A percentile compares a stretch with the other conserved stretches of the same genome.
Evolutionary conservation across 2,113 vertebrate species (phyloP).

Genomic region (Phyllostomus discolor): DNA sequence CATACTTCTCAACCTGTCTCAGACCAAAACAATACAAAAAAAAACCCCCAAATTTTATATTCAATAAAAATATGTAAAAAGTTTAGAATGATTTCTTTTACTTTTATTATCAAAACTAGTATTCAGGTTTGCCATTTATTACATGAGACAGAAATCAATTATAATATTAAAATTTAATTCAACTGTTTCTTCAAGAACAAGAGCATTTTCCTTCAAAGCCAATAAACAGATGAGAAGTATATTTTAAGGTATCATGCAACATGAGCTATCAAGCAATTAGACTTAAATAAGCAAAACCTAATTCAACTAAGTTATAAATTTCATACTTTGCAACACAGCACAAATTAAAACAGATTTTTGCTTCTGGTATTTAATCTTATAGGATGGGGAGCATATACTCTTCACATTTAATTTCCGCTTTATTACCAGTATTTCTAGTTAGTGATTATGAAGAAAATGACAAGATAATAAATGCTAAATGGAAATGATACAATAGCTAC

Average conservation of each 20-base stretch:
- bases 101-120: background rate
- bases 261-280: slow-evolving; percentile 73
- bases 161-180: background rate
- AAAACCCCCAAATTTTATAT: background rate
- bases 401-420: slow-evolving; percentile 66
- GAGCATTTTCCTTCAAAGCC: slow-evolving; percentile 25
- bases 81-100: slow-evolving; percentile 10
- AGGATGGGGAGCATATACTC: background rate
- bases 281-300: slow-evolving; percentile 54
- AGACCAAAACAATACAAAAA: slow-evolving; percentile 28
- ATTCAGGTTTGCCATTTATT: background rate
- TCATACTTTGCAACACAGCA: slow-evolving; percentile 83
- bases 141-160: slow-evolving; percentile 48
- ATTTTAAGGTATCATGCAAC: slow-evolving; percentile 77
- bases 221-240: slow-evolving; percentile 78
- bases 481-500: slow-evolving; percentile 68
- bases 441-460: slow-evolving; percentile 64
- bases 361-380: slow-evolving; percentile 37
- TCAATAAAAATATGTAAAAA: background rate
- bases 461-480: slow-evolving; percentile 67
- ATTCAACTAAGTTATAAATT: slow-evolving; percentile 66
- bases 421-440: slow-evolving; percentile 66
- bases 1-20: slow-evolving; percentile 79
- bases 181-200: background rate
- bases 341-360: slow-evolving; percentile 61